A percentile compares a stretch with the other conserved stretches of the same genome.
These are phyloP conservation scores for Eriosoma lanigerum DNA, from an alignment of 1,140 invertebrate species.

Conservation along the genomic window DNA sequence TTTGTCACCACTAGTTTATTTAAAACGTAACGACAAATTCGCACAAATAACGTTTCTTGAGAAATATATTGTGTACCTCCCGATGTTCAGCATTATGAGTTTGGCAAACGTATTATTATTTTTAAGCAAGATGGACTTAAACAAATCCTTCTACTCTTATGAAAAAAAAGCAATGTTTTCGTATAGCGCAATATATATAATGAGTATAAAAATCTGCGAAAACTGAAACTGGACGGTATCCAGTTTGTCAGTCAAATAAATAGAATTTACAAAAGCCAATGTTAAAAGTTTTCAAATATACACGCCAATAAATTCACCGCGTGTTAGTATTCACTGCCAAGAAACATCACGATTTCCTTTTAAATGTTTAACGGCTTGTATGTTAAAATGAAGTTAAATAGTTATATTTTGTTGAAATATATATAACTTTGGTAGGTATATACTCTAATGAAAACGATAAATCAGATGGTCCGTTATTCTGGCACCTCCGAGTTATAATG, in stretches of 20 bases:
- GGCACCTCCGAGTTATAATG: no score
- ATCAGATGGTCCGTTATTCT: no score
- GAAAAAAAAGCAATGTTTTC: not conserved
- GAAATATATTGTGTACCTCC: no score
- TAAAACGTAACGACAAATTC: no score
- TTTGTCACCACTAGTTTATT: no score
- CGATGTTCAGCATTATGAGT: no score
- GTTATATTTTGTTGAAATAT: not conserved
- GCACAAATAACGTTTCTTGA: slow-evolving; percentile 6
- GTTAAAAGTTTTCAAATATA: slow-evolving; percentile 19
- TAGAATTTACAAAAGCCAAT: slow-evolving; percentile 18
- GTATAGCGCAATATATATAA: not conserved
- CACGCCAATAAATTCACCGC: slow-evolving; percentile 9
- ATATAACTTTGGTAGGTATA: not conserved
- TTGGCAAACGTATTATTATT: not conserved
- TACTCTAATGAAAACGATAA: not conserved
- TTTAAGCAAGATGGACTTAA: not conserved
- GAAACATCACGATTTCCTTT: not conserved
- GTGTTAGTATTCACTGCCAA: slow-evolving; percentile 13
- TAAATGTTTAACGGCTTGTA: not conserved
- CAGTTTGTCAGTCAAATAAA: slow-evolving; percentile 16
- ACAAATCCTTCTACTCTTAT: not conserved
- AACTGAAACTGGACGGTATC: slow-evolving; percentile 16
- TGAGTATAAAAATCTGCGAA: not conserved
- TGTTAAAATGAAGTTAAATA: not conserved